Base-by-base conservation (phyloP, 1,140 invertebrate genomes). In the Homarus americanus region DNA sequence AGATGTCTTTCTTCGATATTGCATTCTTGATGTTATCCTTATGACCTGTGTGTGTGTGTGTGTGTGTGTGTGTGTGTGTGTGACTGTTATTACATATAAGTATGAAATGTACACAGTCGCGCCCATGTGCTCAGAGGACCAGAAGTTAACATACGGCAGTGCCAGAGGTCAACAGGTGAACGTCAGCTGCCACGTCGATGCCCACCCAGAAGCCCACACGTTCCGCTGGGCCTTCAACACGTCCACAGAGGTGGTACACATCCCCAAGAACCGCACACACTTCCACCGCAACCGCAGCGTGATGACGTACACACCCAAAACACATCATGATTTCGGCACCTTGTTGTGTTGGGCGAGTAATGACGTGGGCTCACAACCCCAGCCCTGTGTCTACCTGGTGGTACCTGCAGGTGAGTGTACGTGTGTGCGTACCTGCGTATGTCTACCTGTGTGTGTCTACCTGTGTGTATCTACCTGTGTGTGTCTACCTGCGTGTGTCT, bases 201-300 rank as follows among this genome's bases (percentile, higher is more conserved):
- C 83, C 72, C 41, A 86, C 69, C 83, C 83, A 12, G 69, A 36
- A 4, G 66, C 73, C 10, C 15, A 40, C 24, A 24, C 83, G n/a
- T 86, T 86, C 72, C 83, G 83, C 69, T 86, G 83, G 83, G 83
- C 83, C 69, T 86, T 86, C 83, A 86, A 86, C 83, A 86, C 83
- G 12, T 86, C 83, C 83, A 86, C 66, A 1, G 83, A 86, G 41
- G 4, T 86, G 41, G 83, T 86, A 5, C 36, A 72, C 83, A 86
- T 86, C 63, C 83, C 66, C 69, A 72, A 69, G n/a, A 86, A 86
- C 69, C 83, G 83, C 44, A 86, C 69, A 17, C 72, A 38, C 15
- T 36, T 44, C 63, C 41, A 53, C 36, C 63, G 72, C 24, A 75
- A 40, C 44, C 66, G 83, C 69, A 86, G 83, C 83, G 34, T 86